Evolutionary conservation across 2,113 vertebrate species (phyloP).

Genomic region (Labeo catla): DNA sequence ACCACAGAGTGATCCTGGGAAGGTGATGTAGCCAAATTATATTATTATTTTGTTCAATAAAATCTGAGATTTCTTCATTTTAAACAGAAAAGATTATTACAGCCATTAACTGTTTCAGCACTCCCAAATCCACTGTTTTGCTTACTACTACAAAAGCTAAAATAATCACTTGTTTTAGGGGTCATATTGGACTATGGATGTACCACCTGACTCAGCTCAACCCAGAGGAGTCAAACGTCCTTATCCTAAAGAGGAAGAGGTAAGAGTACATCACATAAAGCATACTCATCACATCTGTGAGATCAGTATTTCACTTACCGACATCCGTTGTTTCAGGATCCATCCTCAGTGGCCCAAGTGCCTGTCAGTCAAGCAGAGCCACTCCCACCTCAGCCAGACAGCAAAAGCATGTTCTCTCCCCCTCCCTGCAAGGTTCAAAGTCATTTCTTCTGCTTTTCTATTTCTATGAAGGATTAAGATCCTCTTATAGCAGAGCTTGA

Average conservation of each 20-base stretch:
- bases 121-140: neutral
- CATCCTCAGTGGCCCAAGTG: conserved; percentile 41
- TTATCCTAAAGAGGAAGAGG: conserved; percentile 85
- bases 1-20: conserved; percentile 93
- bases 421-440: conserved; percentile 76
- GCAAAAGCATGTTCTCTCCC: conserved; percentile 69
- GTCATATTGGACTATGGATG: conserved; percentile 97
- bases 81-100: neutral
- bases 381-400: conserved; percentile 50
- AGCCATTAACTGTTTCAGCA: neutral
- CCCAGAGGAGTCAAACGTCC: conserved; percentile 83
- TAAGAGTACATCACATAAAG: conserved; percentile 62
- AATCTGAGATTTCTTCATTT: neutral
- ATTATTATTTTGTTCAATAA: neutral
- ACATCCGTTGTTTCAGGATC: neutral
- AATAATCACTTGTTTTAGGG: conserved; percentile 78
- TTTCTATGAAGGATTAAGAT: neutral
- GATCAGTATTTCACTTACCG: neutral
- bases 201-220: conserved; percentile 75
- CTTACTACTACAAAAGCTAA: neutral
- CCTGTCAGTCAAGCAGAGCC: conserved; percentile 53
- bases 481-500: neutral
- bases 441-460: neutral
- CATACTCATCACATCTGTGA: neutral
- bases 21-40: conserved; percentile 77